phyloP scores from a whole-genome alignment of 1,140 invertebrate species.

The Cherax quadricarinatus region DNA sequence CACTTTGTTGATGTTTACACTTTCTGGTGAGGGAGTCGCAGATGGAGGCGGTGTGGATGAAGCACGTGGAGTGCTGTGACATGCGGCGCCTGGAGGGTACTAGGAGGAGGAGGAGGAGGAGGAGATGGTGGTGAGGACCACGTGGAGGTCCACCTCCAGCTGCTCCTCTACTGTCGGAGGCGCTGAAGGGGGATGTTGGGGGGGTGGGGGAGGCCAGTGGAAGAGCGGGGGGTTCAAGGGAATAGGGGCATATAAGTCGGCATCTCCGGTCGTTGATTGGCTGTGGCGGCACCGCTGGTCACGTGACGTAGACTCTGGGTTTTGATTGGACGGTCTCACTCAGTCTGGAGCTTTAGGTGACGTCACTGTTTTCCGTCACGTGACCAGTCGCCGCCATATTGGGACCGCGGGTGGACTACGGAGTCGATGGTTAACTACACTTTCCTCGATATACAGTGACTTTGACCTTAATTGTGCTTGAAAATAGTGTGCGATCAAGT shows the following conservation, averaged over 20 bases:
- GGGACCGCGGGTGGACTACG: slow-evolving; percentile 29
- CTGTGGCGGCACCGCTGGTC: slow-evolving; percentile 50
- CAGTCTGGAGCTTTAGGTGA: slow-evolving; percentile 48
- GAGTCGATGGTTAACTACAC: slow-evolving; percentile 23
- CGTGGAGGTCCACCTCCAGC: slow-evolving; percentile 26
- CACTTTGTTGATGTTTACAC: too few relatives aligned
- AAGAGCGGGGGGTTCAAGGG: slow-evolving; percentile 57
- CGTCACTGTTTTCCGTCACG: slow-evolving; percentile 69
- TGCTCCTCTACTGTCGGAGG: slow-evolving; percentile 30
- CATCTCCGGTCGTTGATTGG: slow-evolving; percentile 53
- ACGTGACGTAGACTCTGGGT: slow-evolving; percentile 51
- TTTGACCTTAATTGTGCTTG: slow-evolving; percentile 30
- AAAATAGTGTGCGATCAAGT: slow-evolving; percentile 15
- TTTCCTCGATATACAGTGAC: slow-evolving; percentile 24
- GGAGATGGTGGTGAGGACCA: slow-evolving; percentile 21
- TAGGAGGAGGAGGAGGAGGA: neutral
- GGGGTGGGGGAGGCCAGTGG: slow-evolving; percentile 22
- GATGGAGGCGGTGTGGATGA: neutral
- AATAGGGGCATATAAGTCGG: slow-evolving; percentile 69
- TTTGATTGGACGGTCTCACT: slow-evolving; percentile 48
- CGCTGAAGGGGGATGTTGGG: slow-evolving; percentile 28
- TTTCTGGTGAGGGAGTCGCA: too few relatives aligned
- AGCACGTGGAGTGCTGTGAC: neutral
- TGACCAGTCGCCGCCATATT: slow-evolving; percentile 71
- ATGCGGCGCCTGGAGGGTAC: neutral